Evolutionary conservation across 2,113 vertebrate genomes (phyloP).

Genomic region (Myocastor coypus): DNA sequence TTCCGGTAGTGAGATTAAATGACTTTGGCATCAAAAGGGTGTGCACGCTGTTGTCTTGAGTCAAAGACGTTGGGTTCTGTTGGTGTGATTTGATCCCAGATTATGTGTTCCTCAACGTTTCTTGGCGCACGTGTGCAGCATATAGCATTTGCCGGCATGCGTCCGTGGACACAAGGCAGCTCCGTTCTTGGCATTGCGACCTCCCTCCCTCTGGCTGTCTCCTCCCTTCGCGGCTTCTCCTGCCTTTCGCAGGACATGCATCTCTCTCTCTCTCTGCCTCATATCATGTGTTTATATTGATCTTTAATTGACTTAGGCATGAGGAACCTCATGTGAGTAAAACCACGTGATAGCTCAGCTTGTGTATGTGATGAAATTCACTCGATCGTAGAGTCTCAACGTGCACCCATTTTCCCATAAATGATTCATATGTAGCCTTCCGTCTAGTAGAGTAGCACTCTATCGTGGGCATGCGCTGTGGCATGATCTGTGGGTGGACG

Average conservation of each 20-base stretch:
- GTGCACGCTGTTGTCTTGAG: rapidly evolving
- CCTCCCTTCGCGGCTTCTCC: not conserved
- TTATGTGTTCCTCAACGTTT: not conserved
- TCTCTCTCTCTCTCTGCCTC: not conserved
- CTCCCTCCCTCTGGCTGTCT: not conserved
- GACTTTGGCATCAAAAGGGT: rapidly evolving
- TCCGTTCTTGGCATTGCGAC: not conserved
- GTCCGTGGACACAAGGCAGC: too few relatives aligned
- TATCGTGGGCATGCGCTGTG: too few relatives aligned
- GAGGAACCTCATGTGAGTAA: too few relatives aligned
- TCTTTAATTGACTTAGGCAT: not conserved
- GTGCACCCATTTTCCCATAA: not conserved
- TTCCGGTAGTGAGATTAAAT: not conserved
- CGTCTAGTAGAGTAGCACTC: not conserved
- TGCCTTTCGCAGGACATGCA: too few relatives aligned
- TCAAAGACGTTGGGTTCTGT: not conserved
- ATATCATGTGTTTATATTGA: not conserved
- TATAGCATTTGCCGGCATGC: not conserved
- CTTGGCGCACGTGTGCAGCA: not conserved
- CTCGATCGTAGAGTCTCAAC: not conserved
- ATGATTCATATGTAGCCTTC: not conserved
- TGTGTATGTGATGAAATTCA: not conserved
- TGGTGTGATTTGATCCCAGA: not conserved
- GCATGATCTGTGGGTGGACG: too few relatives aligned
- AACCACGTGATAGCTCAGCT: not conserved